These are phyloP conservation scores for Heliconius hortense DNA, from an alignment of 2,888 invertebrate species.

Conservation along the genomic window DNA sequence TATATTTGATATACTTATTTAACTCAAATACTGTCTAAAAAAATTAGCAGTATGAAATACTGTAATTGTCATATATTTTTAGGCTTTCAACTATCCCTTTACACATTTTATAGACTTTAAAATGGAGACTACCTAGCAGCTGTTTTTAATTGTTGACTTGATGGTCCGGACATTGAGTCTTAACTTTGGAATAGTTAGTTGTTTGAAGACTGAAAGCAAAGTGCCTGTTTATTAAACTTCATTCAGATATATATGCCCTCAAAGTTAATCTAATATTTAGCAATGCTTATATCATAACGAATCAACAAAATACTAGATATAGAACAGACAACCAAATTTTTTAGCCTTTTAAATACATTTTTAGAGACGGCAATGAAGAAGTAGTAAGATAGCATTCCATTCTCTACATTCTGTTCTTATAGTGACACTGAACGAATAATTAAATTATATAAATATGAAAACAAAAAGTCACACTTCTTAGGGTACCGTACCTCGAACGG, in stretches of 20 bases:
- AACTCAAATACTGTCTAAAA: no score
- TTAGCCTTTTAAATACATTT: no score
- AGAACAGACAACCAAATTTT: no score
- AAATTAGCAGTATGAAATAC: no score
- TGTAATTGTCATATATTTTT: no score
- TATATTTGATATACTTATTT: no score
- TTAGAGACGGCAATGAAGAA: neutral
- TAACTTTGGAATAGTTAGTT: constrained; percentile 36
- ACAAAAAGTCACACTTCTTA: no score
- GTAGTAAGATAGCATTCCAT: neutral
- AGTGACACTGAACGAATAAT: neutral
- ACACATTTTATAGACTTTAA: constrained; percentile 19
- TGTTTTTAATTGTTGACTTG: constrained; percentile 40
- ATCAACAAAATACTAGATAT: no score
- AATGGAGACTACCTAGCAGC: constrained; percentile 28
- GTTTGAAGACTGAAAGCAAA: constrained; percentile 22
- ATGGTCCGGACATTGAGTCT: constrained; percentile 35
- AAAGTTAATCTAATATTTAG: neutral
- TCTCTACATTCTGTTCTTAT: neutral
- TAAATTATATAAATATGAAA: no score
- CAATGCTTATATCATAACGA: neutral
- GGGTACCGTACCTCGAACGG: no score
- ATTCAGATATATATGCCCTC: neutral
- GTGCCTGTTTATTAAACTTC: constrained; percentile 32
- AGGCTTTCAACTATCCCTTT: neutral